These are phyloP conservation scores for Leptinotarsa rubiginosa DNA, from an alignment of 2,888 invertebrate genomes.

Conservation along the genomic window DNA sequence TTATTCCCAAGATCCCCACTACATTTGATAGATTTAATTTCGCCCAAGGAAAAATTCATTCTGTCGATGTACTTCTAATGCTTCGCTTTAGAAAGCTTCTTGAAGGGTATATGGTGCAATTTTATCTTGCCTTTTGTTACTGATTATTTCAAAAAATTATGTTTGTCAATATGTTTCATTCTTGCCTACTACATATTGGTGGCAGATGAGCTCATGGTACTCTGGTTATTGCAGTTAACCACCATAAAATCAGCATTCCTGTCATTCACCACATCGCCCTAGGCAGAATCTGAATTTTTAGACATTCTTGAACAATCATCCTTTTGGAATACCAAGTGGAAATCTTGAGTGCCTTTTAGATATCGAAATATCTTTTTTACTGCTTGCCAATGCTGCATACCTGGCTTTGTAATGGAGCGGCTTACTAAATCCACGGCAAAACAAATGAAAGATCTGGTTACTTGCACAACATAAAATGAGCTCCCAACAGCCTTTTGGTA, in stretches of 20 bases:
- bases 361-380: background rate
- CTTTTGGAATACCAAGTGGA: background rate
- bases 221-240: background rate
- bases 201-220: background rate
- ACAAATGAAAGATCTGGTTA: background rate
- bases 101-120: background rate
- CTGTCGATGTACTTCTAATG: background rate
- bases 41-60: background rate
- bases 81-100: background rate
- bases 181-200: background rate
- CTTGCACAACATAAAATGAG: background rate
- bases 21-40: background rate
- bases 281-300: background rate
- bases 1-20: background rate
- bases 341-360: background rate
- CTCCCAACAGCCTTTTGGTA: background rate
- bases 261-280: background rate
- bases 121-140: background rate
- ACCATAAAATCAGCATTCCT: background rate
- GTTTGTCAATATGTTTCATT: background rate
- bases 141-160: background rate
- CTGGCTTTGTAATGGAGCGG: background rate
- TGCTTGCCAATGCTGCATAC: background rate
- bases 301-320: background rate
- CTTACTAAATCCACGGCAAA: background rate